Evolutionary conservation across 2,888 invertebrate genomes (phyloP).

Genomic region (Drosophila mayaguana): DNA sequence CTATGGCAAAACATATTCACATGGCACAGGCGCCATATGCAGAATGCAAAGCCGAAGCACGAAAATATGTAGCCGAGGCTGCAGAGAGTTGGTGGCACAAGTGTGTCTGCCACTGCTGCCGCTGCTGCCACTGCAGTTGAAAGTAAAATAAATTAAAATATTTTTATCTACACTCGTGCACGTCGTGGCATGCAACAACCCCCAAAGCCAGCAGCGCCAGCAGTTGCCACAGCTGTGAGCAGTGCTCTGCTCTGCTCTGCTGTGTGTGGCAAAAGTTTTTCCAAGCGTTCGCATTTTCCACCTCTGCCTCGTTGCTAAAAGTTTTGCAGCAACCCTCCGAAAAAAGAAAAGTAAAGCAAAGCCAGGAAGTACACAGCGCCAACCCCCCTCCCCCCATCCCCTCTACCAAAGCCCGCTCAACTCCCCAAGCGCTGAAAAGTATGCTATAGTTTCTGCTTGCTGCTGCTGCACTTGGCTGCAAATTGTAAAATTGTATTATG

Average conservation of each 20-base stretch:
- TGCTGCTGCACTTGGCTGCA: conserved; percentile 48
- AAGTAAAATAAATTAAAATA: conserved; percentile 80
- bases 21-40: conserved; percentile 12
- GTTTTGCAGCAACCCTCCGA: conserved; percentile 39
- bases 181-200: conserved; percentile 68
- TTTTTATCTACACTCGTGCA: conserved; percentile 78
- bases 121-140: conserved; percentile 57
- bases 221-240: conserved; percentile 46
- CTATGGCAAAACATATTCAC: conserved; percentile 4
- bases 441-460: conserved; percentile 57
- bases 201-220: conserved; percentile 15
- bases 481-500: conserved; percentile 57
- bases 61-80: not conserved
- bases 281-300: conserved; percentile 58
- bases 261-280: conserved; percentile 16
- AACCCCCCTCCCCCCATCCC: not conserved
- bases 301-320: conserved; percentile 26
- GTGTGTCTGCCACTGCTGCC: conserved; percentile 5
- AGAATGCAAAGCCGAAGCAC: conserved; percentile 1
- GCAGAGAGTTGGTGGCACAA: conserved; percentile 8
- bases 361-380: not conserved
- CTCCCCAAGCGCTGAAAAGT: conserved; percentile 35
- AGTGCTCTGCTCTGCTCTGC: conserved; percentile 39
- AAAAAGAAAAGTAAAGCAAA: no score
- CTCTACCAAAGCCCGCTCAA: not conserved